Percentiles rank a stretch among this genome's conserved stretches.
Conservation (phyloP, 2,888 invertebrate species). For the Caenorhabditis wallacei region DNA sequence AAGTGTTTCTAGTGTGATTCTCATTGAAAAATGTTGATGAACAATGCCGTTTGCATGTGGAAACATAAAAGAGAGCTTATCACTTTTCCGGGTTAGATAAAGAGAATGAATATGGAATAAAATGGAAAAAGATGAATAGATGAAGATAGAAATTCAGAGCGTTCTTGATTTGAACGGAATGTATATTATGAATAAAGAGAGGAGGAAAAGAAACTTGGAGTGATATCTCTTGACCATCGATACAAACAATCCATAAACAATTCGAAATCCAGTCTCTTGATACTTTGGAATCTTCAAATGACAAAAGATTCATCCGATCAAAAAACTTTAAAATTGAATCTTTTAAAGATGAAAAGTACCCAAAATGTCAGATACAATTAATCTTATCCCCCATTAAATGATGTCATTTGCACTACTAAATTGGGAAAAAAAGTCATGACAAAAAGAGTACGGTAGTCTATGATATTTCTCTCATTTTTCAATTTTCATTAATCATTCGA, state of each 20-base stretch:
- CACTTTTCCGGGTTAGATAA: conserved; percentile 61
- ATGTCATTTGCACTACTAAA: conserved; percentile 6
- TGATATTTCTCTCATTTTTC: conserved; percentile 4
- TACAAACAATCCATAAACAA: conserved; percentile 20
- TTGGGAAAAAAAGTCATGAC: background rate
- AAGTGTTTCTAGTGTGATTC: conserved; percentile 51
- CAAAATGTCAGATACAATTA: conserved; percentile 8
- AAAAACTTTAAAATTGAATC: background rate
- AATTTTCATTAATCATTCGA: background rate
- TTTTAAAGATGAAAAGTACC: conserved; percentile 5
- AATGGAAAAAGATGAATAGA: background rate
- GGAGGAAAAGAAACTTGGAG: background rate
- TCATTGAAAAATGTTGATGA: background rate
- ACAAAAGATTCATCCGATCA: background rate
- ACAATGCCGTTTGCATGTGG: conserved; percentile 39
- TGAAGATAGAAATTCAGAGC: background rate
- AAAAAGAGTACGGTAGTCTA: background rate
- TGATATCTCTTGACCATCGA: conserved; percentile 22
- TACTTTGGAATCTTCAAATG: background rate
- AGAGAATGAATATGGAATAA: conserved; percentile 5
- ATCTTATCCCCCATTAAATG: background rate
- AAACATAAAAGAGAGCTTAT: conserved; percentile 27
- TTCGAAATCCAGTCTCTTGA: conserved; percentile 10
- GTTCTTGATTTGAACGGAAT: background rate
- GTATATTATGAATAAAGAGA: background rate